These are phyloP conservation scores for Drosophila murphyi DNA, from an alignment of 1,140 invertebrate genomes.

Conservation along the genomic window DNA sequence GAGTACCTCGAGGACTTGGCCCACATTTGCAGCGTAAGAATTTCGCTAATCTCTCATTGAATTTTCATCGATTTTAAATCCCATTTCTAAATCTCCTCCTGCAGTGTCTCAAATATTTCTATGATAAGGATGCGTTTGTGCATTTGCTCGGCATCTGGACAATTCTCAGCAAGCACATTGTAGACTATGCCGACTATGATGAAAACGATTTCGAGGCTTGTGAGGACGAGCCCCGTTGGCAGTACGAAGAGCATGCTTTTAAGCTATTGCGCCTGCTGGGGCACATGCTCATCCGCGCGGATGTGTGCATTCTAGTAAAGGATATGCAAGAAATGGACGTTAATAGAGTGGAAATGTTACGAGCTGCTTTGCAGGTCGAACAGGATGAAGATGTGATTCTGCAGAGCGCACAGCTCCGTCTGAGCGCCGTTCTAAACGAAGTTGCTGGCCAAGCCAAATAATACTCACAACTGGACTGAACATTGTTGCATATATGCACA, in stretches of 20 bases:
- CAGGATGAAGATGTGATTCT: slow-evolving; percentile 62
- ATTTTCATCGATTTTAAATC: background rate
- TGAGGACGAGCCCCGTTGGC: slow-evolving; percentile 62
- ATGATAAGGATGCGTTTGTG: slow-evolving; percentile 55
- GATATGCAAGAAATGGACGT: slow-evolving; percentile 52
- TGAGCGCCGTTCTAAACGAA: slow-evolving; percentile 47
- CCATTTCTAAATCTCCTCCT: background rate
- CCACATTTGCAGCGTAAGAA: slow-evolving; percentile 71
- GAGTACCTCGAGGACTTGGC: slow-evolving; percentile 77
- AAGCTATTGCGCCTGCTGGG: slow-evolving; percentile 61
- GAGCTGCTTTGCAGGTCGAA: slow-evolving; percentile 39
- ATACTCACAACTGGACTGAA: slow-evolving; percentile 70
- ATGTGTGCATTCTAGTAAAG: slow-evolving; percentile 12
- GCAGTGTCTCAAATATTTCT: slow-evolving; percentile 65
- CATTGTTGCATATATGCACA: slow-evolving; percentile 68
- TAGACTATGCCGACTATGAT: slow-evolving; percentile 55
- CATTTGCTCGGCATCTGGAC: slow-evolving; percentile 52
- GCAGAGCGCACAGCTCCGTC: slow-evolving; percentile 56
- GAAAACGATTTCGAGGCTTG: slow-evolving; percentile 61
- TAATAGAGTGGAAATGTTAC: slow-evolving; percentile 47
- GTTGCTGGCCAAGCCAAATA: slow-evolving; percentile 66
- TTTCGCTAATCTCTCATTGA: accelerated
- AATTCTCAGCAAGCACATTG: slow-evolving; percentile 53
- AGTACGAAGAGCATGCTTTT: slow-evolving; percentile 66
- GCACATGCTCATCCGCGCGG: slow-evolving; percentile 47